Evolutionary conservation across 2,888 invertebrate species (phyloP).

Genomic region (Amorpha juglandis): DNA sequence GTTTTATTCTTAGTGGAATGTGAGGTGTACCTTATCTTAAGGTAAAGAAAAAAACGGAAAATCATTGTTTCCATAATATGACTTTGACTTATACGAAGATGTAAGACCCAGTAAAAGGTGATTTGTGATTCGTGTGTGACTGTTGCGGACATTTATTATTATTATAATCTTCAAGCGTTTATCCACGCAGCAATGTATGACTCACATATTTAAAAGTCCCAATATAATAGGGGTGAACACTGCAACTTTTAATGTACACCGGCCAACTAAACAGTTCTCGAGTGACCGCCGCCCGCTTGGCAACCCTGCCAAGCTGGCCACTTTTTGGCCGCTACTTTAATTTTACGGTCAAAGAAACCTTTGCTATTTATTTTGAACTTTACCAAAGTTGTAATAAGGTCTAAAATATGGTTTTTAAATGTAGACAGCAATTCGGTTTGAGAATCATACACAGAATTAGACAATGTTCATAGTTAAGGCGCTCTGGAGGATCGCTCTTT

Average conservation of each 20-base stretch:
- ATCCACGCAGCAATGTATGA: constrained; percentile 27
- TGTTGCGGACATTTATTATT: too few species aligned
- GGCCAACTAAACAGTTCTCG: constrained; percentile 76
- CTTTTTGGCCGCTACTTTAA: constrained; percentile 42
- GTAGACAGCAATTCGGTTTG: constrained; percentile 33
- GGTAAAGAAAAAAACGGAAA: too few species aligned
- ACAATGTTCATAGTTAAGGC: constrained; percentile 71
- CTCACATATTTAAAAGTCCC: constrained; percentile 9
- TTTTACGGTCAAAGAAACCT: constrained; percentile 6
- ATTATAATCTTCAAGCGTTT: too few species aligned
- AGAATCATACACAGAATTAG: constrained; percentile 65
- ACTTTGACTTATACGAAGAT: too few species aligned
- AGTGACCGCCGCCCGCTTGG: constrained; percentile 64
- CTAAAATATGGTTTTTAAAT: not conserved
- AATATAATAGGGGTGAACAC: constrained; percentile 14
- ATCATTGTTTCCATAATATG: too few species aligned
- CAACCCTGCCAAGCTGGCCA: constrained; percentile 67
- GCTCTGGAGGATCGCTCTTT: constrained; percentile 37
- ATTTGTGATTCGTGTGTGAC: too few species aligned
- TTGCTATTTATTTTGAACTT: not conserved
- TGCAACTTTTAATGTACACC: constrained; percentile 38
- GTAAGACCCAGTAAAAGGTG: too few species aligned
- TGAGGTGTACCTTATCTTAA: too few species aligned
- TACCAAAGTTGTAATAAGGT: not conserved
- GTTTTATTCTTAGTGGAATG: too few species aligned